Evolutionary conservation across 2,113 vertebrate genomes (phyloP).

Genomic region (Tringa solitaria): DNA sequence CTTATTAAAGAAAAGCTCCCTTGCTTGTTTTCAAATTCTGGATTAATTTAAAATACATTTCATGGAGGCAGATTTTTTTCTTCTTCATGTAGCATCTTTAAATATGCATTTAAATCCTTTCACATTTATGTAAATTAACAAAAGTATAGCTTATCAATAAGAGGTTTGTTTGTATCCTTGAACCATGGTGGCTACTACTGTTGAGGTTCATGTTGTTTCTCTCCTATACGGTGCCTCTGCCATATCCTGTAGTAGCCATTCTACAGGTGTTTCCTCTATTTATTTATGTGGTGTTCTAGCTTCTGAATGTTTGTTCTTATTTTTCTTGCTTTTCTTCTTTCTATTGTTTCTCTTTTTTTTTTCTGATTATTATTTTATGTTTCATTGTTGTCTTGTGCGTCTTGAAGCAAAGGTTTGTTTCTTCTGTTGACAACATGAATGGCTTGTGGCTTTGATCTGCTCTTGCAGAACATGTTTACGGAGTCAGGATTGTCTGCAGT

Average conservation of each 20-base stretch:
- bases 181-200: neutral
- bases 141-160: accelerated
- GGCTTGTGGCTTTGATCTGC: neutral
- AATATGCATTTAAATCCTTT: neutral
- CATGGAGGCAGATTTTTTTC: neutral
- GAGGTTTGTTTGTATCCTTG: neutral
- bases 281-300: neutral
- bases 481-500: neutral
- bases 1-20: neutral
- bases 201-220: neutral
- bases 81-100: neutral
- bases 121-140: neutral
- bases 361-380: neutral
- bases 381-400: neutral
- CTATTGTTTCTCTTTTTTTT: neutral
- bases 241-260: neutral
- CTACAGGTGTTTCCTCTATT: neutral
- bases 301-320: neutral
- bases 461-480: neutral
- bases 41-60: neutral
- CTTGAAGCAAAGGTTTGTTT: neutral
- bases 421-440: neutral
- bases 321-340: neutral
- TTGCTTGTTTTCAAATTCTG: neutral
- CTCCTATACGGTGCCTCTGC: neutral